phyloP scores from a whole-genome alignment of 2,113 vertebrate genomes.

The Pygathrix nemaeus region DNA sequence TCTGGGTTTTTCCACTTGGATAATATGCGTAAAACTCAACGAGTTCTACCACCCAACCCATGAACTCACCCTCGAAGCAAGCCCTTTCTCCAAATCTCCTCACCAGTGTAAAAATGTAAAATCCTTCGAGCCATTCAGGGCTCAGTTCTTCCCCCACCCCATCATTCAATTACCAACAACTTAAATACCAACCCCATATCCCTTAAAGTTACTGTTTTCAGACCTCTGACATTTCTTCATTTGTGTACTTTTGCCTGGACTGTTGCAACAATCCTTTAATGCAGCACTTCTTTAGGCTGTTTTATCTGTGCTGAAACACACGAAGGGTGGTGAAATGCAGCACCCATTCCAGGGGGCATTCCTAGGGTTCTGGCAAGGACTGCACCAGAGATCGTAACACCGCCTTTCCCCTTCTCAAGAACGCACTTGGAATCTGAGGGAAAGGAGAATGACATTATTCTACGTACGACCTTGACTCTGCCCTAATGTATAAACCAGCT shows the following conservation, averaged over 20 bases:
- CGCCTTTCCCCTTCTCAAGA: background rate
- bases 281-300: background rate
- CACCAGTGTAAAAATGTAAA: background rate
- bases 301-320: background rate
- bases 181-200: background rate
- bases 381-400: background rate
- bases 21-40: background rate
- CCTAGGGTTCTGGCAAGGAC: background rate
- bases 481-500: slow-evolving; percentile 33
- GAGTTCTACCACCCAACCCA: background rate
- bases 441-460: background rate
- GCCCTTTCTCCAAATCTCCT: background rate
- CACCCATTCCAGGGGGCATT: background rate
- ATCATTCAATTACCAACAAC: background rate
- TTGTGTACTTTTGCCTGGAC: background rate
- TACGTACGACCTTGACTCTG: slow-evolving; percentile 62
- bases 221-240: background rate
- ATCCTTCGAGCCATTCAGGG: background rate
- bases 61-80: background rate
- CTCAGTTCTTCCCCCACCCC: background rate
- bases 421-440: background rate
- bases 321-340: background rate
- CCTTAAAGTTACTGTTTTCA: background rate
- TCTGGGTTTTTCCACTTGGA: slow-evolving; percentile 28
- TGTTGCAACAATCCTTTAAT: background rate